phyloP scores from a whole-genome alignment of 2,113 vertebrate species.

The Aramus guarauna region DNA sequence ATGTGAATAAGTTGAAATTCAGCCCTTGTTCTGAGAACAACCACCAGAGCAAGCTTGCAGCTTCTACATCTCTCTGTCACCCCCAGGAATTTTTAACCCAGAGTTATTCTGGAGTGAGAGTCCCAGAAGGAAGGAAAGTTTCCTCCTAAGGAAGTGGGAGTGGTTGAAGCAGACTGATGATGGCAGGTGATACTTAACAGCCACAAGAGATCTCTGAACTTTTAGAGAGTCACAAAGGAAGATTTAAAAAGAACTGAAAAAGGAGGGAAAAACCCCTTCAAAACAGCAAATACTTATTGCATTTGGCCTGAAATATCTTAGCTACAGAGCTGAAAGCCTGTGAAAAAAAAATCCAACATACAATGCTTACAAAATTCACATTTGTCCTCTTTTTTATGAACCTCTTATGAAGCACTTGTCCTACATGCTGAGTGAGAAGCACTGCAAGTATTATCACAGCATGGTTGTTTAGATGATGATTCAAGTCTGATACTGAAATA shows the following conservation, averaged over 20 bases:
- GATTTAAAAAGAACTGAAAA: background rate
- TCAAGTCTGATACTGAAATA: background rate
- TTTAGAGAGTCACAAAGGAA: background rate
- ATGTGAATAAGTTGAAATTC: background rate
- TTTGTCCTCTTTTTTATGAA: conserved; percentile 14
- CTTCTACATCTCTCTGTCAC: background rate
- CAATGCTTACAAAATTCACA: background rate
- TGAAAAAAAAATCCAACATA: background rate
- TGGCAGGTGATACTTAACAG: background rate
- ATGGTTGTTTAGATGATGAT: background rate
- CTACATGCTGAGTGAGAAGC: conserved; percentile 20
- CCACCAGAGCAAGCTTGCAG: background rate
- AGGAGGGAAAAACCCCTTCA: background rate
- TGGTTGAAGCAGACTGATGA: background rate
- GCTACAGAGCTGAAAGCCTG: background rate
- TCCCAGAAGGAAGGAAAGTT: background rate
- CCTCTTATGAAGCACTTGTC: background rate
- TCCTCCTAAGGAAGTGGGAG: background rate
- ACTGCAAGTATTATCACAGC: conserved; percentile 3
- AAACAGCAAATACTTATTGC: background rate
- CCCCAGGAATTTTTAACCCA: background rate
- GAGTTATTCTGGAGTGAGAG: background rate
- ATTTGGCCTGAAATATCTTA: background rate
- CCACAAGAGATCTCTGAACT: background rate
- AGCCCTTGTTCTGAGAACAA: background rate